phyloP scores from a whole-genome alignment of 2,113 vertebrate genomes.

The Pimephales promelas region DNA sequence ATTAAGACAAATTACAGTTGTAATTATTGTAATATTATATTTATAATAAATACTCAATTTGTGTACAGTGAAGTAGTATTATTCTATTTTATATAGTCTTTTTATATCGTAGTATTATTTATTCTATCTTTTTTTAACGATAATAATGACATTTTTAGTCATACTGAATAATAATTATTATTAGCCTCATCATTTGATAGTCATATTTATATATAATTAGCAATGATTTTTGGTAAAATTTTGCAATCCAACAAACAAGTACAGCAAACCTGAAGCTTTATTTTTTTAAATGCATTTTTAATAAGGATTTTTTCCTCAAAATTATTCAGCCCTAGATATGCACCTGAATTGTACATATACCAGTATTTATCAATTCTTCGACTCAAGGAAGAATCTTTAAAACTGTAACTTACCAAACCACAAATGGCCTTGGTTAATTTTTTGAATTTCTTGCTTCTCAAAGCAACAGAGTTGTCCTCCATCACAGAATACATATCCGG shows the following conservation, averaged over 20 bases:
- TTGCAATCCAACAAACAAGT: not conserved
- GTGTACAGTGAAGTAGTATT: no score
- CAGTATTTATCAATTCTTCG: not conserved
- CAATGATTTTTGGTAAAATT: not conserved
- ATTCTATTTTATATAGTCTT: no score
- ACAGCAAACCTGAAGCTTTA: not conserved
- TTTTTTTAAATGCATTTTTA: not conserved
- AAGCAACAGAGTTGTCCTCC: conserved; percentile 80
- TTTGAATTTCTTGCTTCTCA: conserved; percentile 90
- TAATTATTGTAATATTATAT: no score
- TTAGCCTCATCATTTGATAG: not conserved
- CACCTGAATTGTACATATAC: not conserved
- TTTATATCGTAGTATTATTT: no score
- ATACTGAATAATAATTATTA: not conserved
- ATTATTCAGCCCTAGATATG: not conserved
- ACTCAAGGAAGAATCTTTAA: not conserved
- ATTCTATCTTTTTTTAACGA: no score
- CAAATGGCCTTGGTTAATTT: conserved; percentile 93
- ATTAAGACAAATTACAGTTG: no score
- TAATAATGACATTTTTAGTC: no score
- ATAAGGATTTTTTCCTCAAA: not conserved
- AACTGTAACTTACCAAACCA: conserved; percentile 82
- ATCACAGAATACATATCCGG: conserved; percentile 97
- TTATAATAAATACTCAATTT: no score
- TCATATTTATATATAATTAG: not conserved